Evolutionary conservation across 2,113 vertebrate species (phyloP).

Genomic region (Chamaetylas fuelleborni): DNA sequence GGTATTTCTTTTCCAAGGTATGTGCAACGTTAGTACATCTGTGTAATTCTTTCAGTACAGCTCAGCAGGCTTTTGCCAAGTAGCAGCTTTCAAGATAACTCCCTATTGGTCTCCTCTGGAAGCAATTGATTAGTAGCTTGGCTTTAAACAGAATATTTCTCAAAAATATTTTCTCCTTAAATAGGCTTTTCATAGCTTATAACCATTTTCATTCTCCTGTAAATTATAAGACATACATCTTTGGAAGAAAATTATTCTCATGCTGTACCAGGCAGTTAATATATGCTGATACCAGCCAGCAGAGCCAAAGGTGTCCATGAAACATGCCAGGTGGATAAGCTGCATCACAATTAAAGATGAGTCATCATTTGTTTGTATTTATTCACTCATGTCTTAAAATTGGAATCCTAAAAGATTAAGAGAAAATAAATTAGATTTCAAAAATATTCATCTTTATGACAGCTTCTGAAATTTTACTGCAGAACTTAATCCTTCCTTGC

Average conservation of each 20-base stretch:
- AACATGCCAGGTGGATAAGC: not conserved
- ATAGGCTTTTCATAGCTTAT: not conserved
- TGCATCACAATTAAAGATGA: conserved; percentile 24
- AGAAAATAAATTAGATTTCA: not conserved
- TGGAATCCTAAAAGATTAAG: not conserved
- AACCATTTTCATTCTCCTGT: not conserved
- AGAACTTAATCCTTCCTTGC: not conserved
- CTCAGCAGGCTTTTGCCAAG: conserved; percentile 32
- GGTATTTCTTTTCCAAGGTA: not conserved
- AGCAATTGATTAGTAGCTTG: conserved; percentile 6
- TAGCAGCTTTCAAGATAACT: conserved; percentile 7
- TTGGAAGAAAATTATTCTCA: not conserved
- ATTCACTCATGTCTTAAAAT: conserved; percentile 6
- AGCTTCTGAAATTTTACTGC: not conserved
- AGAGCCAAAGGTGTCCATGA: not conserved
- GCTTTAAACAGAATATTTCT: conserved; percentile 2
- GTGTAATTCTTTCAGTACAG: not conserved
- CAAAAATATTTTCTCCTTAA: conserved; percentile 30
- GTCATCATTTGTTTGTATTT: conserved; percentile 21
- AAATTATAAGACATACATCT: not conserved
- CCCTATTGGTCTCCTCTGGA: not conserved
- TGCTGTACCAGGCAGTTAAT: not conserved
- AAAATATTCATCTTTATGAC: not conserved
- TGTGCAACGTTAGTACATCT: not conserved
- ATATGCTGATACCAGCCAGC: not conserved